Evolutionary conservation across 2,113 vertebrate genomes (phyloP), one percentile per base, ranked within the genome.

Genomic region (Vulpes ferrilata): DNA sequence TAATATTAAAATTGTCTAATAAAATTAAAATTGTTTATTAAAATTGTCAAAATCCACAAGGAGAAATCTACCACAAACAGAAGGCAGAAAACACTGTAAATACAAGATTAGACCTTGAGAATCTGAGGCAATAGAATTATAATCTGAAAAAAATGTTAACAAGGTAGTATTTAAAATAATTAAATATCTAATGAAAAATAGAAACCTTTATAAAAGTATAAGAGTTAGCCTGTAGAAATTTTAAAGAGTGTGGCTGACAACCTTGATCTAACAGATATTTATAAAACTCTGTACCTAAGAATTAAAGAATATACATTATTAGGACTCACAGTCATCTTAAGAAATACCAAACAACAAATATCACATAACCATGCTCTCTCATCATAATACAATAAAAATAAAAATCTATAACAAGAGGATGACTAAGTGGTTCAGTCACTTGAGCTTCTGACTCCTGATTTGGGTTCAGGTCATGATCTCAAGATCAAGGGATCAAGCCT

Each of bases 11-110:
- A 6, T 43, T 69, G 86, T 32, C 55, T 80, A 48, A n/a, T 80
- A 76, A 94, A 93, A 64, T 13, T 85, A 38, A 38, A 38, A 38
- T 3, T 69, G 86, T 32, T 43, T 80, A 48, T 38, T 80, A 76
- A 94, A 93, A 65, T 13, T 85, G 88, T 93, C 25, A 90, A 93
- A 93, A 92, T 85, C 57, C 19, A 76, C 62, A 48, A 83, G 60
- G 23, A 95, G 23, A 94, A 96, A 79, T 30, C 32, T 16, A 64
- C 32, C 38, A 59, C 22, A 86, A 30, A 27, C 32, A 81, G 84
- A 89, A 91, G 17, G 20, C 5, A 82, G 27, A 91, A 12, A 32
- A 71, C 3, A 79, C 19, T 32, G 81, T 57, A 59, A 81, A 76
- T 51, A 6, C 4, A 73, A 94, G 67, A 74, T 27, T 43, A 59